Conservation (phyloP, 2,113 vertebrate genomes). For the Tretioscincus oriximinensis region DNA sequence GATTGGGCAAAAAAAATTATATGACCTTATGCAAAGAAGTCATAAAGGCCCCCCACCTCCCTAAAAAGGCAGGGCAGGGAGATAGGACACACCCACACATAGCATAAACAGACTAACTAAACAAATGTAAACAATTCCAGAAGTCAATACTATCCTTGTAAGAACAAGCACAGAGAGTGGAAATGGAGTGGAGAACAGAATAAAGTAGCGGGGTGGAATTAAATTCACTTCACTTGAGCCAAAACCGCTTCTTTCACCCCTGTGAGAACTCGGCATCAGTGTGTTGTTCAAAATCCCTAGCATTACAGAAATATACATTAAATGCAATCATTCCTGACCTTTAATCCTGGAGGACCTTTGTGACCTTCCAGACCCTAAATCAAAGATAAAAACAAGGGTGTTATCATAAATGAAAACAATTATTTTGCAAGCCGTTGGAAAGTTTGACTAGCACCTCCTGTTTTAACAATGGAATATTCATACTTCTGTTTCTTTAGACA, state of each 20-base stretch:
- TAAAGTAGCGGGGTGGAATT: neutral
- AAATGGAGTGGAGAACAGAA: too few relatives aligned
- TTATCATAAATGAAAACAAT: neutral
- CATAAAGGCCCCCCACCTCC: neutral
- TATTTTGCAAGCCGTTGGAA: neutral
- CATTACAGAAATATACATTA: neutral
- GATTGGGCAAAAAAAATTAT: neutral
- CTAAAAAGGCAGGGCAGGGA: too few relatives aligned
- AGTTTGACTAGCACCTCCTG: neutral
- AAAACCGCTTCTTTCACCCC: neutral
- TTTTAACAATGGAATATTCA: neutral
- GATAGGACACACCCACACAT: too few relatives aligned
- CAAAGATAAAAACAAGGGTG: conserved; percentile 11
- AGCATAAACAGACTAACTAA: too few relatives aligned
- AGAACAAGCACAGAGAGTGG: too few relatives aligned
- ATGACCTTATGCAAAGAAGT: neutral
- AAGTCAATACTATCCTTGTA: too few relatives aligned
- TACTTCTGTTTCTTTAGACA: neutral
- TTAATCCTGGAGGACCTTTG: conserved; percentile 58
- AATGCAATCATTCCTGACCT: conserved; percentile 56
- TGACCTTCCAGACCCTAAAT: conserved; percentile 65
- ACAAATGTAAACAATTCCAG: too few relatives aligned
- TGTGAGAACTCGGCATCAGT: too few relatives aligned
- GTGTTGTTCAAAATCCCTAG: neutral
- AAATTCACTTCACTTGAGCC: neutral